Percentiles rank a stretch among this genome's conserved stretches.
These are phyloP conservation scores for Pseudococcus longispinus DNA, from an alignment of 2,888 invertebrate genomes.

Conservation along the genomic window DNA sequence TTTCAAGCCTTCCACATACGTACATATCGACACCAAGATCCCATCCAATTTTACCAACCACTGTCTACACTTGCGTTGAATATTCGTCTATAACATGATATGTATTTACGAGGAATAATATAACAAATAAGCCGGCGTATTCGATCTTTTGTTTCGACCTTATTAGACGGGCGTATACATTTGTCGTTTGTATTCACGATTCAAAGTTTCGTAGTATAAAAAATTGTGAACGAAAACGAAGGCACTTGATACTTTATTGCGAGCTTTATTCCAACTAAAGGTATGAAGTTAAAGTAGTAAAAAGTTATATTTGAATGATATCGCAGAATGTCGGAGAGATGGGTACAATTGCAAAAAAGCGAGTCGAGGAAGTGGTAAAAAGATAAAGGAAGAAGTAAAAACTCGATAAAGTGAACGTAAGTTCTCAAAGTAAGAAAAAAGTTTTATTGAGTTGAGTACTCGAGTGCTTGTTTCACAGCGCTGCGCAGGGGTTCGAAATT, in stretches of 20 bases:
- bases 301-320: slow-evolving; percentile 44
- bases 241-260: slow-evolving; percentile 43
- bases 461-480: slow-evolving; percentile 18
- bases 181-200: slow-evolving; percentile 43
- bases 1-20: no score
- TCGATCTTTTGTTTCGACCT: slow-evolving; percentile 25
- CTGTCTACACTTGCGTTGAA: not conserved
- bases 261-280: slow-evolving; percentile 33
- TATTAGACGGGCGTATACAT: slow-evolving; percentile 6
- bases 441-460: slow-evolving; percentile 42
- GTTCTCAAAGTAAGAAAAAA: slow-evolving; percentile 37
- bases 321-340: slow-evolving; percentile 16
- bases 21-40: no score
- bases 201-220: slow-evolving; percentile 21
- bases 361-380: slow-evolving; percentile 32
- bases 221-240: slow-evolving; percentile 34
- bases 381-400: slow-evolving; percentile 42
- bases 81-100: not conserved
- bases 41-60: not conserved
- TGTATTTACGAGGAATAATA: not conserved
- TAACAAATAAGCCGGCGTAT: not conserved
- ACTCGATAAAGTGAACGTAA: slow-evolving; percentile 40
- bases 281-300: slow-evolving; percentile 42
- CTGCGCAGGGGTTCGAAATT: slow-evolving; percentile 31
- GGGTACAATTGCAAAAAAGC: slow-evolving; percentile 32